These are phyloP conservation scores for Calephelis perditalis DNA, from an alignment of 2,888 invertebrate species.

Conservation along the genomic window DNA sequence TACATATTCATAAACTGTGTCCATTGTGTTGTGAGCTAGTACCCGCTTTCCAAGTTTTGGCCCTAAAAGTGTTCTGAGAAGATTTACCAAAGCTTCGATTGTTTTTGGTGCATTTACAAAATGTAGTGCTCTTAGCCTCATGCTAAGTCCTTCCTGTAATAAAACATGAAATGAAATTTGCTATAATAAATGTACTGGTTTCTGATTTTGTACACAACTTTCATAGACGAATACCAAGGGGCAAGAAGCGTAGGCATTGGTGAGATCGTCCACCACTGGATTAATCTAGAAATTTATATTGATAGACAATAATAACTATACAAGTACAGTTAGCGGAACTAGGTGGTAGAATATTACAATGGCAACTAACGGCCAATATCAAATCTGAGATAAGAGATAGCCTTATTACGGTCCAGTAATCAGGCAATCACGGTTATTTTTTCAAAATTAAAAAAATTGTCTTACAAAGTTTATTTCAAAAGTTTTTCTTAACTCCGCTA, in stretches of 20 bases:
- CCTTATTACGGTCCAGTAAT: too few species aligned
- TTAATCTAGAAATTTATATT: too few species aligned
- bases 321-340: too few species aligned
- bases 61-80: constrained; percentile 43
- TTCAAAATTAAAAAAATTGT: not conserved
- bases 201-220: not conserved
- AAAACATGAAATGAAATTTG: not conserved
- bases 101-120: constrained; percentile 28
- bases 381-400: too few species aligned
- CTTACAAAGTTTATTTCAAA: constrained; percentile 3
- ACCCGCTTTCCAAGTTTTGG: constrained; percentile 43
- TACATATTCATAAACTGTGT: constrained; percentile 36
- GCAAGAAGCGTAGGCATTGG: too few species aligned
- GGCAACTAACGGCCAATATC: too few species aligned
- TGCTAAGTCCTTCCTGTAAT: constrained; percentile 33
- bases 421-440: not conserved
- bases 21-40: constrained; percentile 36
- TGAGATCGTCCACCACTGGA: too few species aligned
- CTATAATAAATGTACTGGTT: not conserved
- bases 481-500: not conserved
- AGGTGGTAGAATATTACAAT: too few species aligned
- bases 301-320: too few species aligned
- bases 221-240: not conserved
- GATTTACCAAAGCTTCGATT: constrained; percentile 21
- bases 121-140: constrained; percentile 28